phyloP scores from a whole-genome alignment of 2,797 vertebrate genomes.

The Microctenopoma stevenorrisi region DNA sequence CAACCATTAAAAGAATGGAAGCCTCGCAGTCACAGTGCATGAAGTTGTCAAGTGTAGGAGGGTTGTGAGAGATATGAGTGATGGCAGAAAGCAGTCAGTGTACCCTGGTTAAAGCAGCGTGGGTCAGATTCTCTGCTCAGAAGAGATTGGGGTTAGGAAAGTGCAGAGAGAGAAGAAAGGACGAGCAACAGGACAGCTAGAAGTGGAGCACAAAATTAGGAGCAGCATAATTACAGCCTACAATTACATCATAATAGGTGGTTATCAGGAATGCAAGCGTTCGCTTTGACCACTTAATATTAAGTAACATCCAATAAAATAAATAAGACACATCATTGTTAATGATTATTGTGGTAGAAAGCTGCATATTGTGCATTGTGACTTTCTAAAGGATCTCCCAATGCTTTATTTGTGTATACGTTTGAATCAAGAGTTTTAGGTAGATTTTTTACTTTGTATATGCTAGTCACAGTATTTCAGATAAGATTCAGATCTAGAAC shows the following conservation, averaged over 20 bases:
- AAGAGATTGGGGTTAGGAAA: slow-evolving; percentile 50
- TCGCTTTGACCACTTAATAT: slow-evolving; percentile 17
- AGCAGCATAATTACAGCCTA: slow-evolving; percentile 9
- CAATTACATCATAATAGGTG: slow-evolving; percentile 1
- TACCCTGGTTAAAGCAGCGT: slow-evolving; percentile 53
- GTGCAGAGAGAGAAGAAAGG: slow-evolving; percentile 43
- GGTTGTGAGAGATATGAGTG: slow-evolving; percentile 31
- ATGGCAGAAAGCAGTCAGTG: slow-evolving; percentile 40
- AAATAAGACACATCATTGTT: neutral
- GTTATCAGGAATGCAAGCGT: slow-evolving; percentile 42
- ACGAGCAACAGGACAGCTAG: slow-evolving; percentile 1
- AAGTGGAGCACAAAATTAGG: slow-evolving; percentile 50
- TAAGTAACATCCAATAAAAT: slow-evolving; percentile 10
- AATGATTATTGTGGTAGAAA: neutral
- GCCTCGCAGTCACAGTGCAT: slow-evolving; percentile 28
- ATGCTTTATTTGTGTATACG: neutral
- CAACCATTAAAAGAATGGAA: slow-evolving; percentile 7
- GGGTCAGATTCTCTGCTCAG: slow-evolving; percentile 44
- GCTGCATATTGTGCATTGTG: neutral
- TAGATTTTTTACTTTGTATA: too few species aligned
- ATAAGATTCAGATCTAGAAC: too few species aligned
- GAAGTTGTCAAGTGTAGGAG: slow-evolving; percentile 29
- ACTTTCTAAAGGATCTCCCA: neutral
- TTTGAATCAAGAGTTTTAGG: slow-evolving; percentile 1
- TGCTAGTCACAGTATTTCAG: too few species aligned